Base-by-base conservation (phyloP, 2,113 vertebrate species). In the Chaetura pelagica region DNA sequence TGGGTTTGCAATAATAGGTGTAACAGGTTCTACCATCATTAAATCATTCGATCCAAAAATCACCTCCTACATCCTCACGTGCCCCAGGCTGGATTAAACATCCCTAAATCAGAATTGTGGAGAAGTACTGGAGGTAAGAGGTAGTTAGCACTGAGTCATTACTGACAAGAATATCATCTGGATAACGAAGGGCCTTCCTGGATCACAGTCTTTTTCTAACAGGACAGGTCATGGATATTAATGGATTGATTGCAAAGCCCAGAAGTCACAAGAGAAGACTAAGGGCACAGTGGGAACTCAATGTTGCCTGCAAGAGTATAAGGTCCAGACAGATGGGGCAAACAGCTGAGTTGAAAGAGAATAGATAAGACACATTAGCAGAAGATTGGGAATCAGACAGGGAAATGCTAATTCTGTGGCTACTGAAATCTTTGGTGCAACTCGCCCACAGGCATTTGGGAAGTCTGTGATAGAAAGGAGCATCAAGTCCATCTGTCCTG, bases 351-450 rank as follows among this genome's bases (percentile, higher is more conserved):
- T 73, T 95, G 94, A 97, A 94, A 94, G 95, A 20, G 93, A 89
- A 73, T 1, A 96, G 96, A 96, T 97, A 96, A 96, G 95, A 24
- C 19, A 42, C 95, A 94, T 96, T 95, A 94, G 74, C 95, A 94
- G 94, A 42, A 95, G 91, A 97, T 93, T n/a, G 91, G 82, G 89
- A 51, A 89, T 94, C 93, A 93, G 93, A 82, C 95, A 59, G 95
- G 51, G 74, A 87, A 85, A 91, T 96, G 95, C 55, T 89, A 94
- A 96, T 96, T 73, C 84, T 3, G 74, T 69, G 84, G 74, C 84
- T 40, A 58, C 89, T 35, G 93, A 85, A 89, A 79, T 16, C 84
- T 58, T 68, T 1, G 77, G 74, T 78, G 91, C 17, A 32, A 89
- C 84, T 66, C 83, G 95, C 95, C 95, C 93, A 93, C 54, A 4